A percentile compares a stretch with the other conserved stretches of the same genome.
Evolutionary conservation across 2,797 vertebrate species (phyloP).

Genomic region (Antrozous pallidus): DNA sequence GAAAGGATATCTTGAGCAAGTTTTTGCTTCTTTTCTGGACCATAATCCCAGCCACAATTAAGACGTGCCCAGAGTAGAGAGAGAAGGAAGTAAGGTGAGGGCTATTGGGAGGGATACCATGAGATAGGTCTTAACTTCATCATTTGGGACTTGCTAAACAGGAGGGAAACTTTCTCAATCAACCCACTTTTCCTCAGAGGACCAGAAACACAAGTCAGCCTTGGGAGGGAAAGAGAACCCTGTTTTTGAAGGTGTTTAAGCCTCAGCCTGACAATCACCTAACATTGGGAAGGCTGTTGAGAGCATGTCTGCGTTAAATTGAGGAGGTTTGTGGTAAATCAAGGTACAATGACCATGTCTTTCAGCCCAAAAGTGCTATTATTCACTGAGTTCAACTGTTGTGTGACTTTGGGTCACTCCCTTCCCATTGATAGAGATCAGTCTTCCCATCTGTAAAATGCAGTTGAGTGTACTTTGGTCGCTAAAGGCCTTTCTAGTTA

Average conservation of each 20-base stretch:
- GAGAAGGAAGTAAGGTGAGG: not conserved
- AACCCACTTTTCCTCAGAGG: not conserved
- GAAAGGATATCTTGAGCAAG: not conserved
- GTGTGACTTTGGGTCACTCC: not conserved
- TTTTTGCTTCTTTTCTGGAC: not conserved
- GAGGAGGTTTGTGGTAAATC: not conserved
- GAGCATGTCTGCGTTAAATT: constrained; percentile 27
- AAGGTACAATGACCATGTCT: not conserved
- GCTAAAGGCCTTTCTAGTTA: not conserved
- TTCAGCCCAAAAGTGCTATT: not conserved
- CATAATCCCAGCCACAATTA: constrained; percentile 14
- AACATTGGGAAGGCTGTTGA: not conserved
- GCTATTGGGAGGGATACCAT: not conserved
- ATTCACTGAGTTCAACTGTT: not conserved
- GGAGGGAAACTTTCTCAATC: not conserved
- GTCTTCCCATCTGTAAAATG: constrained; percentile 37
- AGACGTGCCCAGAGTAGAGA: not conserved
- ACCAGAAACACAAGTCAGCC: not conserved
- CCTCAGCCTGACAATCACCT: not conserved
- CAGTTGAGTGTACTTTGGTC: not conserved
- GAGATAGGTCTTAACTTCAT: not conserved
- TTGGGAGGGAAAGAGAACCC: not conserved
- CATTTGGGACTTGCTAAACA: not conserved
- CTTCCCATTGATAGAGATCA: constrained; percentile 1
- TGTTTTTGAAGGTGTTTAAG: not conserved